Evolutionary conservation across 2,797 vertebrate genomes (phyloP), one percentile per base, ranked within the genome.

Genomic region (Bradypus variegatus): DNA sequence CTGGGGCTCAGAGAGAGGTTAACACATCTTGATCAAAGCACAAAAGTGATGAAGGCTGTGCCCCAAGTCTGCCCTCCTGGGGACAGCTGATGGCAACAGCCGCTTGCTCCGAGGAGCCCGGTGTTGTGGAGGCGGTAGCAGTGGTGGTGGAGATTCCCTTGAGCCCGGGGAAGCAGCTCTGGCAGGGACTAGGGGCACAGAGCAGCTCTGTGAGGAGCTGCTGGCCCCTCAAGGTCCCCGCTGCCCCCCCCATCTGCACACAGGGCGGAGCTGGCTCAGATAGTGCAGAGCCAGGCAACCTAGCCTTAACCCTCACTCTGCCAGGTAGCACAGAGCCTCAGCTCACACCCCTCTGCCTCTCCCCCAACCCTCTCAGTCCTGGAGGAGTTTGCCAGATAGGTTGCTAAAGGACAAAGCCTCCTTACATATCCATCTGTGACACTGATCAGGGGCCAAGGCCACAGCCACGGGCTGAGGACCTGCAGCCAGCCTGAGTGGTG

Each of bases 1-100:
- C 36, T 80, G 80, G 86, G 87, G 67, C 92, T 91, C 91, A 58
- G 89, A 83, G 77, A 92, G 80, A 95, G 91, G 92, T 92, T 91
- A 91, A 92, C 95, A 94, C 95, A 96, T 95, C 95, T 94, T 72
- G 90, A 91, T 86, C 94, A 94, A 92, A 94, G 91, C 83, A 88
- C 88, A 86, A 78, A 91, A 84, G 76, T 93, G 76, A 78, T 1
- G 36, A 79, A 91, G 92, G 93, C 88, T 80, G 89, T 92, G 93
- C 72, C 94, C 87, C 53, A n/a, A 92, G 67, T 13, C 75, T 77
- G 62, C 73, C 87, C 87, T 90, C 93, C 92, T 87, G 92, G 92
- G 95, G 86, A 90, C 38, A 67, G 94, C 67, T 1, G 91, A 78
- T 86, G 64, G 94, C 92, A 95, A 94, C 83, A 13, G 88, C 73